phyloP scores from a whole-genome alignment of 2,113 vertebrate genomes.

The Himantopus leucocephalus region DNA sequence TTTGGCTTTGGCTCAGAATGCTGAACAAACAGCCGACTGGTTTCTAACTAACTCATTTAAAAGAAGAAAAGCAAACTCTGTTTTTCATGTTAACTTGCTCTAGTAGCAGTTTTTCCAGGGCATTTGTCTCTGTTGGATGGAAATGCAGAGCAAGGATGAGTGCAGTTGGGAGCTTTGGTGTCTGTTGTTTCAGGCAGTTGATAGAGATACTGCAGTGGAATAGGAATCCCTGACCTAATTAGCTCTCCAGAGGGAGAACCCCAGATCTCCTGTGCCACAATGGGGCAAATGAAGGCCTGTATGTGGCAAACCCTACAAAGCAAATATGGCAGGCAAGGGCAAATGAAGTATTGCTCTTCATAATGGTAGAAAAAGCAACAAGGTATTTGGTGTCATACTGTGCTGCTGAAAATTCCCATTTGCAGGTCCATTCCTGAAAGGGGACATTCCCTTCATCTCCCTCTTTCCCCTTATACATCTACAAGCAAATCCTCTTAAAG shows the following conservation, averaged over 20 bases:
- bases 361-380: not conserved
- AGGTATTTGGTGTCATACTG: not conserved
- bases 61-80: not conserved
- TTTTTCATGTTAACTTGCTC: not conserved
- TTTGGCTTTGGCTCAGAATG: not conserved
- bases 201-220: not conserved
- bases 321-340: not conserved
- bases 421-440: not conserved
- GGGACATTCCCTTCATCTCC: not conserved
- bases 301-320: not conserved
- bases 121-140: not conserved
- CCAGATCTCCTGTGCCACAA: not conserved
- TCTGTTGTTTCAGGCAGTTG: not conserved
- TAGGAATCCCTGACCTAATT: not conserved
- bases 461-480: rapidly evolving
- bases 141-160: not conserved
- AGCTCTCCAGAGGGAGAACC: not conserved
- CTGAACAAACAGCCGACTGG: not conserved
- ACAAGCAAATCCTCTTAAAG: not conserved
- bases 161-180: not conserved
- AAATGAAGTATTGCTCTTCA: not conserved
- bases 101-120: not conserved
- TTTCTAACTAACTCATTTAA: slow-evolving; percentile 24
- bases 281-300: not conserved
- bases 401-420: not conserved